phyloP scores from a whole-genome alignment of 2,888 invertebrate species.

The Agonopterix arenella region DNA sequence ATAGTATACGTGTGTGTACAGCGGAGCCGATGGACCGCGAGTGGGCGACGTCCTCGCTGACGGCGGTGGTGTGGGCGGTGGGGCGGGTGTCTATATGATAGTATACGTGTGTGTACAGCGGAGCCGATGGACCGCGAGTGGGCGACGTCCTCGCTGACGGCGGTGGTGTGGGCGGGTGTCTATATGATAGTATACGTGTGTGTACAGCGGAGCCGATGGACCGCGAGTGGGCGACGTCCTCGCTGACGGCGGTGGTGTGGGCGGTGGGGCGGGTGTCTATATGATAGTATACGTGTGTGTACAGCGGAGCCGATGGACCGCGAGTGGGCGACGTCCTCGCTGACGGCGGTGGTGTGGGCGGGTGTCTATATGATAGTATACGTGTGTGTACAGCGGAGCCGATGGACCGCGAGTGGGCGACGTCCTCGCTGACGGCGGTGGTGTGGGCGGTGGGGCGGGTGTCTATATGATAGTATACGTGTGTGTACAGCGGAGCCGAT shows the following conservation, averaged over 20 bases:
- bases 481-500: slow-evolving; percentile 80
- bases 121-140: slow-evolving; percentile 87
- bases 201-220: slow-evolving; percentile 82
- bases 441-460: slow-evolving; percentile 92
- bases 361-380: no score
- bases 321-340: slow-evolving; percentile 80
- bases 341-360: slow-evolving; percentile 88
- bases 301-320: slow-evolving; percentile 87
- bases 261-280: slow-evolving; percentile 83
- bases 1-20: slow-evolving; percentile 33
- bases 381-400: slow-evolving; percentile 77
- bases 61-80: slow-evolving; percentile 89
- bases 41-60: slow-evolving; percentile 77
- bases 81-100: slow-evolving; percentile 74
- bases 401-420: no score
- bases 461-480: neutral
- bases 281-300: no score
- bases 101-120: slow-evolving; percentile 56
- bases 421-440: slow-evolving; percentile 80
- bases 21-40: no score
- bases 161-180: slow-evolving; percentile 90
- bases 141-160: slow-evolving; percentile 79
- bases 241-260: slow-evolving; percentile 86
- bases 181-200: no score
- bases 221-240: no score